Evolutionary conservation across 2,797 vertebrate genomes (phyloP).

Genomic region (Sardinella longiceps): DNA sequence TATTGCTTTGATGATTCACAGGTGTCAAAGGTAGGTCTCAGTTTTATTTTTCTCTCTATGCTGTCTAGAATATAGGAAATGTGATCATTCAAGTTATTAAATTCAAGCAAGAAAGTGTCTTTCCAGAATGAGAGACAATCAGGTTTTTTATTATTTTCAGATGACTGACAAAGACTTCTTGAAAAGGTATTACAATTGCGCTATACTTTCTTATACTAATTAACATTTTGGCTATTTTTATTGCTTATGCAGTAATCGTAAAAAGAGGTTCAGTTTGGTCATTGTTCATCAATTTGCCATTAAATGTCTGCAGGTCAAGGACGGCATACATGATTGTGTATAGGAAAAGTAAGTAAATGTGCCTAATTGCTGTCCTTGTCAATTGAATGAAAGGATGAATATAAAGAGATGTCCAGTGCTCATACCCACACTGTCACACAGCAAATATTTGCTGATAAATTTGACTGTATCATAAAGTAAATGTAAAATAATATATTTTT

Average conservation of each 20-base stretch:
- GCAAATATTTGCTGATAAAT: no score
- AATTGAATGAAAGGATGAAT: not conserved
- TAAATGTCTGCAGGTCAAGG: conserved; percentile 39
- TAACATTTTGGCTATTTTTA: not conserved
- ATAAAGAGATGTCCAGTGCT: not conserved
- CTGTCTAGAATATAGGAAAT: not conserved
- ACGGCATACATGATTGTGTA: conserved; percentile 70
- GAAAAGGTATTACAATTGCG: not conserved
- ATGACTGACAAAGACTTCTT: not conserved
- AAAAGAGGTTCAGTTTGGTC: not conserved
- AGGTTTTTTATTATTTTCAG: not conserved
- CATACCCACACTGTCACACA: not conserved
- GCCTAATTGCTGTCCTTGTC: not conserved
- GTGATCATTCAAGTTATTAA: no score
- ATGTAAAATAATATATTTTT: no score
- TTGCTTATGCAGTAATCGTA: not conserved
- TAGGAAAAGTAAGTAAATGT: conserved; percentile 58
- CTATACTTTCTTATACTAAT: not conserved
- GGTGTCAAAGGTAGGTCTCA: conserved; percentile 57
- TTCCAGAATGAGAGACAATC: no score
- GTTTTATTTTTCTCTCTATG: not conserved
- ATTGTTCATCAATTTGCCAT: not conserved
- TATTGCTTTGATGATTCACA: conserved; percentile 58
- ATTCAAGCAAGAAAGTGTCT: no score
- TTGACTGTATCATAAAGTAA: not conserved